Evolutionary conservation across 2,113 vertebrate genomes (phyloP), one percentile per base, ranked within the genome.

Genomic region (Gasterosteus aculeatus): DNA sequence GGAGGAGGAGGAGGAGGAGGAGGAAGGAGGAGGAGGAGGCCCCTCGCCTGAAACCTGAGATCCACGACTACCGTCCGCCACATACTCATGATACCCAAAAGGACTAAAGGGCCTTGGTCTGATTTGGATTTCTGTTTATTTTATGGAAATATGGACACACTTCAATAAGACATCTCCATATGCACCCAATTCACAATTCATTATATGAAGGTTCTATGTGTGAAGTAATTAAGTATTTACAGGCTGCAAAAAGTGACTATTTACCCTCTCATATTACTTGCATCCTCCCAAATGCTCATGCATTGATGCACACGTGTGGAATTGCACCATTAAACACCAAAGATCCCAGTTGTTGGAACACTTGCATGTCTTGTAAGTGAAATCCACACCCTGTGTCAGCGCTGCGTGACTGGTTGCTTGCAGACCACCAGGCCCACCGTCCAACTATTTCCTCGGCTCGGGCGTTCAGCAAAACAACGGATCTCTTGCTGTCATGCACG

Each of bases 31-130:
- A 88, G 88, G 87, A 42, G 53, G 53, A 56, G 53, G 89, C 86
- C 85, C 80, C 15, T 58, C 44, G n/a, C n/a, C 29, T 92, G 91
- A 91, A 94, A 93, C 88, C 70, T 75, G 93, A 93, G 92, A 71
- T 26, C 68, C 75, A 3, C 7, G 51, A 44, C 86, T 89, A 86
- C 85, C 64, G 88, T 88, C 76, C 63, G 59, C 5, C 10, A 16
- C 41, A 26, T 10, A 19, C 10, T 18, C 44, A 42, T 18, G 11
- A 54, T 19, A 10, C 41, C 11, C 11, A 15, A 42, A 41, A 33
- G 10, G 9, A 68, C 49, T 53, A 44, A 53, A 53, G 38, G 8
- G 31, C 42, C 26, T 7, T 35, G 54, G 11, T 11, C 16, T 39
- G 5, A n/a, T n/a, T 39, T 7, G 26, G 12, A 5, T 18, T 29